Evolutionary conservation across 2,113 vertebrate species (phyloP).

Genomic region (Pterocles gutturalis): DNA sequence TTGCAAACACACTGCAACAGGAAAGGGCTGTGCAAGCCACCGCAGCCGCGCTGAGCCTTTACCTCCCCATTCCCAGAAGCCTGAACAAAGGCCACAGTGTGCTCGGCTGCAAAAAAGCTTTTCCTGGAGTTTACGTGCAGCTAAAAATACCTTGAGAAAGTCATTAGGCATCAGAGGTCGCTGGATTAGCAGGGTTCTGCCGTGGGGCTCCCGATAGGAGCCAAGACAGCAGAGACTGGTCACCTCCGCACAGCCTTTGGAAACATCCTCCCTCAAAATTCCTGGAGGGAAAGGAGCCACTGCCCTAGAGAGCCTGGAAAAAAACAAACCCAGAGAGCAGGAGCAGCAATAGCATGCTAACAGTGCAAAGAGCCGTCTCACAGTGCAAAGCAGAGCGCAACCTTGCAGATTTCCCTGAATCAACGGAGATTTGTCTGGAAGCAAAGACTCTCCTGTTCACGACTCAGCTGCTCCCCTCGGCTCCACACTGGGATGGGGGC

Average conservation of each 20-base stretch:
- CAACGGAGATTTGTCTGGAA: neutral
- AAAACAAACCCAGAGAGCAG: neutral
- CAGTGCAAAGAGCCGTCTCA: neutral
- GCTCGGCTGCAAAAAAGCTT: neutral
- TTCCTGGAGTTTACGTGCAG: constrained; percentile 20
- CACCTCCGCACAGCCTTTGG: accelerated
- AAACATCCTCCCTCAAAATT: neutral
- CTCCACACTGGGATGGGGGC: neutral
- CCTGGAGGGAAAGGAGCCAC: neutral
- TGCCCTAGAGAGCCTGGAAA: neutral
- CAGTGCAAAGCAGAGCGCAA: neutral
- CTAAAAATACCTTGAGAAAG: constrained; percentile 68
- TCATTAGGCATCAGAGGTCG: neutral
- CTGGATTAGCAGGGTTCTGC: neutral
- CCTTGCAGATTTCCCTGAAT: neutral
- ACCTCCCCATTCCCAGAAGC: neutral
- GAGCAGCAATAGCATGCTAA: neutral
- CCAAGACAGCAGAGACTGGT: neutral
- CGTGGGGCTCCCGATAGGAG: neutral
- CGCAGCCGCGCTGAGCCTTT: accelerated
- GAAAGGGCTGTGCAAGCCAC: neutral
- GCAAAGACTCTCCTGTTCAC: neutral
- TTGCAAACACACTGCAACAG: accelerated
- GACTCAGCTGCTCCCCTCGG: accelerated
- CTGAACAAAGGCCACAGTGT: constrained; percentile 58